These are phyloP conservation scores for Centropristis striata DNA, from an alignment of 2,113 vertebrate genomes.

Conservation along the genomic window DNA sequence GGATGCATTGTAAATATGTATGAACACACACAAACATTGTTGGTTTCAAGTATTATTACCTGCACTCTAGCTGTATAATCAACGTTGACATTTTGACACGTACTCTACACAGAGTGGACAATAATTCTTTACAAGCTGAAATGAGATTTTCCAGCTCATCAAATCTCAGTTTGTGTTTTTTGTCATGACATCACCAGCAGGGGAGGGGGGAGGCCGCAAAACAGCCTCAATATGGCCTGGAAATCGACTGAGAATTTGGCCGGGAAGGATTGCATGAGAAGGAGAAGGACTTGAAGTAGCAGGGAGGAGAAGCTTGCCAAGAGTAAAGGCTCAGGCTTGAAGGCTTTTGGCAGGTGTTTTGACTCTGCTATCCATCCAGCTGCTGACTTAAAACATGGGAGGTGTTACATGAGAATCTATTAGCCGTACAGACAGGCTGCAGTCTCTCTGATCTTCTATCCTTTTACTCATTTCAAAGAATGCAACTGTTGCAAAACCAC, in stretches of 20 bases:
- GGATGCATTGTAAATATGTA: background rate
- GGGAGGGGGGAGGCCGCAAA: conserved; percentile 41
- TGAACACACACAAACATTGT: conserved; percentile 22
- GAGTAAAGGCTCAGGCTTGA: conserved; percentile 67
- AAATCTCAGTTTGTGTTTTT: conserved; percentile 73
- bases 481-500: conserved; percentile 23
- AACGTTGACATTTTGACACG: conserved; percentile 56
- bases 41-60: conserved; percentile 59
- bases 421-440: conserved; percentile 50
- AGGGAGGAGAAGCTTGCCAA: conserved; percentile 65
- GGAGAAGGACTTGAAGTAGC: conserved; percentile 72
- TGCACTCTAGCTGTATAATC: conserved; percentile 36
- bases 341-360: conserved; percentile 76
- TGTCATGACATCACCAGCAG: conserved; percentile 71
- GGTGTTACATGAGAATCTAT: conserved; percentile 67
- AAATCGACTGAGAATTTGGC: conserved; percentile 72
- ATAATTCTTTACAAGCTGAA: conserved; percentile 62
- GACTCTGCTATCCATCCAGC: conserved; percentile 76
- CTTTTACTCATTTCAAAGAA: conserved; percentile 35
- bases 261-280: conserved; percentile 73
- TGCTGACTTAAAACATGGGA: conserved; percentile 72
- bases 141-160: conserved; percentile 79
- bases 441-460: conserved; percentile 51
- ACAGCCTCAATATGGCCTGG: conserved; percentile 71
- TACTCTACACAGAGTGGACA: conserved; percentile 49